phyloP scores from a whole-genome alignment of 2,888 invertebrate species.

The Sceliomorpha sp. region DNA sequence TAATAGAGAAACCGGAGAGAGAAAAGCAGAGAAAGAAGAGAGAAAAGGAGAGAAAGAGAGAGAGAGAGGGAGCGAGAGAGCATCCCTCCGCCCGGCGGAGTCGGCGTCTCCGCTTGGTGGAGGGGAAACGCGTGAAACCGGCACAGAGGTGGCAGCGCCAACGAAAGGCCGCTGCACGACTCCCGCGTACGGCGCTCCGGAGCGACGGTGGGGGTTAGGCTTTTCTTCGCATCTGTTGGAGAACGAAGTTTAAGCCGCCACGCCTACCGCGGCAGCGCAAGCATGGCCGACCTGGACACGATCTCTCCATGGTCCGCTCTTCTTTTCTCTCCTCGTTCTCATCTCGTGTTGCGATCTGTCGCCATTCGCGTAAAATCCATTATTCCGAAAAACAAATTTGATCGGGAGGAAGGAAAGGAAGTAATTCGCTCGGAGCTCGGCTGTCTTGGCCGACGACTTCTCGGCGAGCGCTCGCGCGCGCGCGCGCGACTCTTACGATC shows the following conservation, averaged over 20 bases:
- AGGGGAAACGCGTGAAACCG: slow-evolving; percentile 38
- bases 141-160: slow-evolving; percentile 54
- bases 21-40: not conserved
- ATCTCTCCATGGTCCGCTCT: slow-evolving; percentile 55
- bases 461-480: too few species aligned
- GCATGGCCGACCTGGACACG: slow-evolving; percentile 75
- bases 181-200: slow-evolving; percentile 47
- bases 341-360: slow-evolving; percentile 31
- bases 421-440: too few species aligned
- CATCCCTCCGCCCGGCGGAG: not conserved
- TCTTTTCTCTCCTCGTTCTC: slow-evolving; percentile 50
- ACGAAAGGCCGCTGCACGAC: slow-evolving; percentile 59
- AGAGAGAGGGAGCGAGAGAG: not conserved
- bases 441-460: too few species aligned
- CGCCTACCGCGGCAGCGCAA: slow-evolving; percentile 79
- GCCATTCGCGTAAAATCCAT: slow-evolving; percentile 22
- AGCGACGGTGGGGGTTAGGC: slow-evolving; percentile 63
- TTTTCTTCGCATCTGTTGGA: slow-evolving; percentile 72
- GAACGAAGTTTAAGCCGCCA: slow-evolving; percentile 67
- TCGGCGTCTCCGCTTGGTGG: slow-evolving; percentile 18
- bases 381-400: too few species aligned
- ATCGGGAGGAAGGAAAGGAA: too few species aligned
- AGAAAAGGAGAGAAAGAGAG: too few species aligned
- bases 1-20: too few species aligned
- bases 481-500: too few species aligned